Evolutionary conservation across 1,140 invertebrate species (phyloP).

Genomic region (Cepaea nemoralis): DNA sequence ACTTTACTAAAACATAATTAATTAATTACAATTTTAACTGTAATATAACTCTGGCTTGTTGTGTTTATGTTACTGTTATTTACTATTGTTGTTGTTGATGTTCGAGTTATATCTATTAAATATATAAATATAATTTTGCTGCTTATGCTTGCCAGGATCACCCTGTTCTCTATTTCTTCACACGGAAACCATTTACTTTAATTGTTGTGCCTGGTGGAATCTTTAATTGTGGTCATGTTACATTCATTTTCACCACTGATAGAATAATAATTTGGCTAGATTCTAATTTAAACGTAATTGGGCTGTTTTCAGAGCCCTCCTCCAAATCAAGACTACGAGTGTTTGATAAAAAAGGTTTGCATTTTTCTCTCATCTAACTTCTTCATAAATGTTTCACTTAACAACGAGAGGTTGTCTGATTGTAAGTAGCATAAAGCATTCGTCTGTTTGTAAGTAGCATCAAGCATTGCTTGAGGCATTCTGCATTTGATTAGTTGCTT

Average conservation of each 20-base stretch:
- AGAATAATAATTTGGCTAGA: not conserved
- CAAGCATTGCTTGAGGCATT: too few relatives aligned
- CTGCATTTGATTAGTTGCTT: too few relatives aligned
- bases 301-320: slow-evolving; percentile 41
- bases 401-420: too few relatives aligned
- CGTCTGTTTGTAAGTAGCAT: too few relatives aligned
- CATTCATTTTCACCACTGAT: not conserved
- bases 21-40: too few relatives aligned
- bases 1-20: too few relatives aligned
- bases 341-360: slow-evolving; percentile 38
- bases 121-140: not conserved
- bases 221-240: not conserved
- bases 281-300: slow-evolving; percentile 5
- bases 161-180: not conserved
- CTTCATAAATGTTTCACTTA: too few relatives aligned
- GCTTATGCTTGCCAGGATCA: not conserved
- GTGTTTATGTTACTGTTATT: too few relatives aligned
- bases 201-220: not conserved
- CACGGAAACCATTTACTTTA: not conserved
- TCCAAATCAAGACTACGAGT: slow-evolving; percentile 32
- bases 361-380: slow-evolving; percentile 19
- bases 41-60: too few relatives aligned
- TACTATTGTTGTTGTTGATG: too few relatives aligned
- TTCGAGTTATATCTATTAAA: too few relatives aligned
- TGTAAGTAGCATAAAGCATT: too few relatives aligned